Conservation (phyloP, 1,140 invertebrate species). For the Leptinotarsa undecemlineata region DNA sequence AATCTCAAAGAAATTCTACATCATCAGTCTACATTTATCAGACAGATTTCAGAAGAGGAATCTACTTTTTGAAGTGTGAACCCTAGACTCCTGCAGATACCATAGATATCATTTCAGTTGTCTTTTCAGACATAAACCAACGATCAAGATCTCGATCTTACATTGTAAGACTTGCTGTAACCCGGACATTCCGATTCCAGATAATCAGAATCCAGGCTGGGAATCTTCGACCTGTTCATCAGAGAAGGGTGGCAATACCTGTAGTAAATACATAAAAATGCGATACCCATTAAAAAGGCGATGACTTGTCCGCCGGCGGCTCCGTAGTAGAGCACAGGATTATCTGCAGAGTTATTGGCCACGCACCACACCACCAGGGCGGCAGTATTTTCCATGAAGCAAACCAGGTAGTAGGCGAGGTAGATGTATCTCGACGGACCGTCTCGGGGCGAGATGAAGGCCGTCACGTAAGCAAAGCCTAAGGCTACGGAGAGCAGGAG, state of each 20-base stretch:
- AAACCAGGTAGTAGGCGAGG: conserved; percentile 57
- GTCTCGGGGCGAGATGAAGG: conserved; percentile 58
- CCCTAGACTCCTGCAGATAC: neutral
- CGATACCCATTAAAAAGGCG: conserved; percentile 57
- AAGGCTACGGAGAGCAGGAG: conserved; percentile 55
- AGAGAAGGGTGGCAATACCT: conserved; percentile 57
- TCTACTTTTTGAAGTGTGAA: neutral
- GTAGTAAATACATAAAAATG: conserved; percentile 59
- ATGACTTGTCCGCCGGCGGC: conserved; percentile 52
- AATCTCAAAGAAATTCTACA: neutral
- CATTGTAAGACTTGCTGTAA: conserved; percentile 50
- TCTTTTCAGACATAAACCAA: conserved; percentile 43
- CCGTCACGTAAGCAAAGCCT: conserved; percentile 56
- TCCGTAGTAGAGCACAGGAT: conserved; percentile 54
- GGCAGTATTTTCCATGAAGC: conserved; percentile 59
- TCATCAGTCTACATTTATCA: neutral
- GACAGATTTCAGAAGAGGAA: neutral
- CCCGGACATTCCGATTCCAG: conserved; percentile 50
- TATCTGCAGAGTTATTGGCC: conserved; percentile 49
- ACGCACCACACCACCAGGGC: conserved; percentile 58
- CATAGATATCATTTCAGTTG: neutral
- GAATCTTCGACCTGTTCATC: conserved; percentile 45
- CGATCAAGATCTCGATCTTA: conserved; percentile 49
- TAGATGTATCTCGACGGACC: conserved; percentile 58
- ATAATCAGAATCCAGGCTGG: conserved; percentile 34